phyloP scores from a whole-genome alignment of 2,797 vertebrate genomes.

The Hirundo rustica region DNA sequence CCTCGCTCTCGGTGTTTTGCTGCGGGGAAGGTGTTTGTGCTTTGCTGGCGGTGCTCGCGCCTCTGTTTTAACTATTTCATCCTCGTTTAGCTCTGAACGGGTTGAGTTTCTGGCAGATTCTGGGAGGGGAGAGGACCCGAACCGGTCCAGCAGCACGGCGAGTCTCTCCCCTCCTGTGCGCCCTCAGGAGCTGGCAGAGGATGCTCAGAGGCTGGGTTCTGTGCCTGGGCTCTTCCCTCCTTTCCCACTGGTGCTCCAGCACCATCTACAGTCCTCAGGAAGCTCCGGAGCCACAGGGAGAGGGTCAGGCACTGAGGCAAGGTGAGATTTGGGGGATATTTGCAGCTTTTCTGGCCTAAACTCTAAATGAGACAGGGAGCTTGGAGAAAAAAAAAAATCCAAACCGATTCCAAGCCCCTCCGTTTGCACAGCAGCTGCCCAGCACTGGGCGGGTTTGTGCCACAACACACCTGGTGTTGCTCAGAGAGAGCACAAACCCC shows the following conservation, averaged over 20 bases:
- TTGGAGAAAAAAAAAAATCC: neutral
- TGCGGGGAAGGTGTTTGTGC: neutral
- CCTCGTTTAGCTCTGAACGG: accelerated
- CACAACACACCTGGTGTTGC: accelerated
- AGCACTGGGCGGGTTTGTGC: neutral
- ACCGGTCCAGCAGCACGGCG: accelerated
- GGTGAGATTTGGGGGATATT: accelerated
- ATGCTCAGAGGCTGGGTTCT: neutral
- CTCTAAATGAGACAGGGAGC: neutral
- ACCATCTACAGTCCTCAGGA: neutral
- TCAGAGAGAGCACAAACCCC: neutral
- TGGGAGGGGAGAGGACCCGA: accelerated
- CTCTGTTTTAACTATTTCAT: accelerated
- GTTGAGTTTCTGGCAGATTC: accelerated
- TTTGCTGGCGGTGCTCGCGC: neutral
- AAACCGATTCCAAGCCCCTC: accelerated
- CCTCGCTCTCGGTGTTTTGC: accelerated
- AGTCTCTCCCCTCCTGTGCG: neutral
- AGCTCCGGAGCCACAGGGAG: neutral
- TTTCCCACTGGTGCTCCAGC: neutral
- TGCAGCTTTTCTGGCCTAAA: neutral
- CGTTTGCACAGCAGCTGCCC: neutral
- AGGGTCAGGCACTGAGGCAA: accelerated
- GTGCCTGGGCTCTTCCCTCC: neutral
- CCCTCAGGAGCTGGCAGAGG: accelerated